Conservation (phyloP, 2,113 vertebrate species). For the Acanthisitta chloris region DNA sequence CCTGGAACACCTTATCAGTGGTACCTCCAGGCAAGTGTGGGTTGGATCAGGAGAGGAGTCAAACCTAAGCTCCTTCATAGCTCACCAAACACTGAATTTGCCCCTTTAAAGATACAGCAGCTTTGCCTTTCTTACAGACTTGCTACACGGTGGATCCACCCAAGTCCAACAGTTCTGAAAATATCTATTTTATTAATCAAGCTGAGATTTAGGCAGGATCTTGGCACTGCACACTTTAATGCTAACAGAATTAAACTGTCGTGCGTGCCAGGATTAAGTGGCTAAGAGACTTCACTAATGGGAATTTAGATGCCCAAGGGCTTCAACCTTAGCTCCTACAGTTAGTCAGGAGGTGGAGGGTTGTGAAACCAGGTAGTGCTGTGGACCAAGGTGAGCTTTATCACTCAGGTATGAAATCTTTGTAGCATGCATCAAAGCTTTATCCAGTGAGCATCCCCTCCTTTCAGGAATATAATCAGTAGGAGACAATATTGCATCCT, state of each 20-base stretch:
- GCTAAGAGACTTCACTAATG: neutral
- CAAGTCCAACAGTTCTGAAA: neutral
- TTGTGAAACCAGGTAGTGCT: neutral
- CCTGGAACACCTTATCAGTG: neutral
- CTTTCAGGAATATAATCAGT: neutral
- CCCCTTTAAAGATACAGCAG: neutral
- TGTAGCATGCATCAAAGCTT: neutral
- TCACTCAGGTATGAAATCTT: neutral
- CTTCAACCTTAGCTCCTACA: neutral
- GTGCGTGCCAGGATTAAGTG: neutral
- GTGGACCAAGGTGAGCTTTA: neutral
- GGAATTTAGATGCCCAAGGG: neutral
- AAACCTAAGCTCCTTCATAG: neutral
- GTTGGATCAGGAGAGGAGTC: neutral
- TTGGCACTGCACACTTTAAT: neutral
- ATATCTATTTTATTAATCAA: neutral
- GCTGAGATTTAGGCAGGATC: neutral
- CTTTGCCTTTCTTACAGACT: neutral
- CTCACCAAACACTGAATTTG: neutral
- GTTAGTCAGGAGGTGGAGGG: neutral
- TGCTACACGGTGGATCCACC: neutral
- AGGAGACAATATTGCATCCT: neutral
- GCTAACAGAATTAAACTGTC: neutral
- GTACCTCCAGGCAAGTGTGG: neutral
- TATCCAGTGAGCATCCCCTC: neutral